A percentile compares a stretch with the other conserved stretches of the same genome.
Evolutionary conservation across 53 echinoderm and acorn worm species (phyloP).

Genomic region (Patiria pectinifera): DNA sequence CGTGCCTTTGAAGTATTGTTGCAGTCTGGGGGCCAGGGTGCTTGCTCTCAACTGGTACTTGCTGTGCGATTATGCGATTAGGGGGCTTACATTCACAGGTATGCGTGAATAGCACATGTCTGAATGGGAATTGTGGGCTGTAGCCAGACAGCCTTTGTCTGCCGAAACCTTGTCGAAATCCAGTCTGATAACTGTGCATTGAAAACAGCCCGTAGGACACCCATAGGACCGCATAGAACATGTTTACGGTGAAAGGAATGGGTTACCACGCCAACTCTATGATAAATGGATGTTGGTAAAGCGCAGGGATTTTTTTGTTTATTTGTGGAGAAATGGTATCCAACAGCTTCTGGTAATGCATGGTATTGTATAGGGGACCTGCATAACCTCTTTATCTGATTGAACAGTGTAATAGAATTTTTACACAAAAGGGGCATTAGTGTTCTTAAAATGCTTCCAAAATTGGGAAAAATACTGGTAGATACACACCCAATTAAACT

Average conservation of each 20-base stretch:
- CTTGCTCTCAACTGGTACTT: background rate
- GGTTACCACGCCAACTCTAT: background rate
- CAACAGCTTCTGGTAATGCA: background rate
- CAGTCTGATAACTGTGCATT: background rate
- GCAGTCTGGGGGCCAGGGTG: background rate
- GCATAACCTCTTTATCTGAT: background rate
- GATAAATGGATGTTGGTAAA: slow-evolving; percentile 2
- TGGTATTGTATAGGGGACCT: background rate
- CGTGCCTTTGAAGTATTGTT: background rate
- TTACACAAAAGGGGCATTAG: background rate
- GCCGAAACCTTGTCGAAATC: slow-evolving; percentile 11
- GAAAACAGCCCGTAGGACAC: background rate
- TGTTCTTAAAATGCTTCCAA: no score
- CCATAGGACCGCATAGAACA: background rate
- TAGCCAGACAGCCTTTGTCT: slow-evolving; percentile 15
- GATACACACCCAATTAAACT: no score
- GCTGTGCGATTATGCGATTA: background rate
- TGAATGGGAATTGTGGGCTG: background rate
- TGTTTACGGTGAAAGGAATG: background rate
- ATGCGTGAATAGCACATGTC: background rate
- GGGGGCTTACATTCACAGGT: background rate
- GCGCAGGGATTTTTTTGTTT: background rate
- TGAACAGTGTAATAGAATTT: background rate
- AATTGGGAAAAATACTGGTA: no score
- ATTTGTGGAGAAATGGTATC: slow-evolving; percentile 29